Base-by-base conservation (phyloP, 2,113 vertebrate genomes). In the Atlantisia rogersi region DNA sequence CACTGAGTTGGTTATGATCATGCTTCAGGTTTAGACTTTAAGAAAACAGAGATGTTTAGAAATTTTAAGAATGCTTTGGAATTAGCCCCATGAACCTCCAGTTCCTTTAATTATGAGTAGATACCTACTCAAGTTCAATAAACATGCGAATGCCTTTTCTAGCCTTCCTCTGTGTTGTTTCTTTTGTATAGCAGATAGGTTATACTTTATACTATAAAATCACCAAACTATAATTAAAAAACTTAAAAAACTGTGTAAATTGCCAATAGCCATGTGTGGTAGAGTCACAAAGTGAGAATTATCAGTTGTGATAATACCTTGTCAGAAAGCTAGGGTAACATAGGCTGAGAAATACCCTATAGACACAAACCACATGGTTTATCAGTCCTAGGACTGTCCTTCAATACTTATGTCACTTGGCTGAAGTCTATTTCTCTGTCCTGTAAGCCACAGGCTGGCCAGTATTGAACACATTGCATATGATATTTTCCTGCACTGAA, bases 271-370 rank as follows among this genome's bases (percentile, higher is more conserved):
- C 86, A 65, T 6, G 5, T 55, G 19, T 56, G 46, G 9, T 28
- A 77, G 9, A 53, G 18, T 59, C 29, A 65, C 15, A 81, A 88
- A 62, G 29, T 55, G 37, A 10, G 26, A 42, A 55, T 75, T 55
- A 75, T 19, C 40, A 10, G 7, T 63, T 67, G 19, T 28, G 37
- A 22, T 56, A 73, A 48, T 19, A 65, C 5, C 11, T 60, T 76
- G 19, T 76, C 26, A 69, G 55, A 37, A 40, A 88, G 28, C 37
- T 50, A 3, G 4, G 25, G n/a, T 40, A 50, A 63, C 0, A 0
- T 5, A 77, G 25, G 11, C 29, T 53, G 15, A 91, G 7, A 29
- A 76, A 32, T 10, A 55, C 6, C 42, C 42, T 50, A 18, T 50
- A 63, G 10, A 22, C n/a, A 56, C 25, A 56, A 79, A 50, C 15